phyloP scores from a whole-genome alignment of 2,113 vertebrate genomes.

The Pseudopipra pipra region DNA sequence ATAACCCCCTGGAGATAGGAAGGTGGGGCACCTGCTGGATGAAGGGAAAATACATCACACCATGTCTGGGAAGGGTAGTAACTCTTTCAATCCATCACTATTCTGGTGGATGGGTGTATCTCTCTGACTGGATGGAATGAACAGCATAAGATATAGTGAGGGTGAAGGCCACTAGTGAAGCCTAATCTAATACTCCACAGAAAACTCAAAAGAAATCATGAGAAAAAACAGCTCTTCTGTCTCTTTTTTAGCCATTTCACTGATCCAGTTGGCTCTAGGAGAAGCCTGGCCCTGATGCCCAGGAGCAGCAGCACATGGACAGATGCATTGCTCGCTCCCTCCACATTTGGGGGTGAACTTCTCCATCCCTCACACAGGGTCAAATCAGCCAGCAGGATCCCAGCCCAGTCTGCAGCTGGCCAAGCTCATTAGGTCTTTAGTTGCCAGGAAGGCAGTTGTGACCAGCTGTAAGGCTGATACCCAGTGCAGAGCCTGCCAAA shows the following conservation, averaged over 20 bases:
- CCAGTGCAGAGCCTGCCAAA: background rate
- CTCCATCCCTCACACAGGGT: background rate
- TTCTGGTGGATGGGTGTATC: background rate
- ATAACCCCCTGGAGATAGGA: background rate
- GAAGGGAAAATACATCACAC: background rate
- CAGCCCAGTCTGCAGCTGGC: background rate
- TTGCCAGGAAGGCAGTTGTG: slow-evolving; percentile 33
- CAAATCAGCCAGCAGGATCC: background rate
- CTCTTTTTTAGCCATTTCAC: background rate
- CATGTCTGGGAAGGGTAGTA: background rate
- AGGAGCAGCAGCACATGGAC: background rate
- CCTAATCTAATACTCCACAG: background rate
- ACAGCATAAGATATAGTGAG: background rate
- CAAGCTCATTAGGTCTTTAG: background rate
- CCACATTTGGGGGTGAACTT: background rate
- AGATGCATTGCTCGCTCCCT: background rate
- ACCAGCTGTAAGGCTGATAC: slow-evolving; percentile 26
- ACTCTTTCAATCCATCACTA: background rate
- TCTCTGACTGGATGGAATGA: background rate
- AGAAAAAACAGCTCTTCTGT: background rate
- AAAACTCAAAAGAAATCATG: background rate
- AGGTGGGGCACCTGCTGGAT: background rate
- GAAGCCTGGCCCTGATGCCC: background rate
- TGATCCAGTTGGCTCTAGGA: background rate
- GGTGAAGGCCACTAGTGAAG: background rate